Conservation (phyloP, 2,888 invertebrate genomes). For the Stegophylla sp. region DNA sequence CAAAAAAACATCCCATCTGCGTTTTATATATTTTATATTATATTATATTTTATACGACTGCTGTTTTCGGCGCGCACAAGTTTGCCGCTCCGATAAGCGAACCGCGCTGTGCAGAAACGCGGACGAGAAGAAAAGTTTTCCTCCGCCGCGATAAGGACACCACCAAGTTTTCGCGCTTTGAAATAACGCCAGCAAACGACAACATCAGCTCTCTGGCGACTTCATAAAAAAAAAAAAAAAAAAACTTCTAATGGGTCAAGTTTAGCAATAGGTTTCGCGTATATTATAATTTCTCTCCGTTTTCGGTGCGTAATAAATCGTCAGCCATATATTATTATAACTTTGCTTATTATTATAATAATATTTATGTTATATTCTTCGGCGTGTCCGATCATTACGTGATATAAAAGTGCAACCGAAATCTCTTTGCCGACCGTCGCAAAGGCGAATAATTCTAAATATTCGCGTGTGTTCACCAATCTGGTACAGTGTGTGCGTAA, state of each 20-base stretch:
- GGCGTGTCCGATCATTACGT: too few relatives aligned
- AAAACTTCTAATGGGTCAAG: slow-evolving; percentile 1
- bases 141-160: background rate
- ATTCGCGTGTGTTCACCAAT: too few relatives aligned
- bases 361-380: too few relatives aligned
- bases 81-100: slow-evolving; percentile 17
- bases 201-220: background rate
- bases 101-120: background rate
- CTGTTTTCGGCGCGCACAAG: slow-evolving; percentile 9
- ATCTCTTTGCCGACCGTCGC: too few relatives aligned
- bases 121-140: slow-evolving; percentile 40
- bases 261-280: background rate
- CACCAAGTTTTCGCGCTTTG: slow-evolving; percentile 1
- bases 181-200: slow-evolving; percentile 13
- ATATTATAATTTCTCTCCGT: too few relatives aligned
- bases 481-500: too few relatives aligned
- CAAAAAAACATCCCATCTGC: slow-evolving; percentile 26
- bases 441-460: too few relatives aligned
- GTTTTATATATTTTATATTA: background rate
- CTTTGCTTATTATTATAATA: too few relatives aligned
- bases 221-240: slow-evolving; percentile 6
- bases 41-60: background rate
- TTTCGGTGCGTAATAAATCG: too few relatives aligned
- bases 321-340: too few relatives aligned
- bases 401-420: too few relatives aligned